Evolutionary conservation across 2,113 vertebrate genomes (phyloP).

Genomic region (Chionodraco myersi): DNA sequence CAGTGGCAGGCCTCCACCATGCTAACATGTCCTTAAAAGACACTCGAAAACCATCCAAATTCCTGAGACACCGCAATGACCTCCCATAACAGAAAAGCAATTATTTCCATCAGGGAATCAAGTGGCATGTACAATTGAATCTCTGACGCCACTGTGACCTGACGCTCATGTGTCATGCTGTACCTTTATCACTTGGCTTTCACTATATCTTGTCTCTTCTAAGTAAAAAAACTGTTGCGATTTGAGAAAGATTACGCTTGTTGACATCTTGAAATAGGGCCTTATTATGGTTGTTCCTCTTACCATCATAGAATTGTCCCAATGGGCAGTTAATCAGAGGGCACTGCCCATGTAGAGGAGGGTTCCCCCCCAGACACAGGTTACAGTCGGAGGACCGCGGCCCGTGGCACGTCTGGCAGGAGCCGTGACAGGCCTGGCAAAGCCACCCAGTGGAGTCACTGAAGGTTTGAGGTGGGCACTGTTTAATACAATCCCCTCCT

Average conservation of each 20-base stretch:
- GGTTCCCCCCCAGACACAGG: constrained; percentile 76
- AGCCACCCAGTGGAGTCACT: constrained; percentile 80
- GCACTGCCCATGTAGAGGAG: constrained; percentile 81
- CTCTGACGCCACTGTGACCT: not conserved
- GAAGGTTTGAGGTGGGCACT: constrained; percentile 81
- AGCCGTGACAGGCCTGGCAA: constrained; percentile 83
- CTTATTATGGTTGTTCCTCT: constrained; percentile 14
- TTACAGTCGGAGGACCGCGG: constrained; percentile 80
- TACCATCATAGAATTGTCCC: constrained; percentile 84
- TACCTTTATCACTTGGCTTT: not conserved
- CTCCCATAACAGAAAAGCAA: not conserved
- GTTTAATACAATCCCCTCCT: constrained; percentile 81
- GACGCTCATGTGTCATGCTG: not conserved
- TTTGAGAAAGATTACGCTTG: not conserved
- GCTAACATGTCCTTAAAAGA: constrained; percentile 37
- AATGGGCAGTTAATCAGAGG: constrained; percentile 77
- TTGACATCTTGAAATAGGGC: not conserved
- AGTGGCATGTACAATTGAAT: constrained; percentile 2
- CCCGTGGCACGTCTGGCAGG: constrained; percentile 83
- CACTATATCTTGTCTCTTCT: not conserved
- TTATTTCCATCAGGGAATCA: constrained; percentile 15
- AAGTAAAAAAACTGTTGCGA: not conserved
- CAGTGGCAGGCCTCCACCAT: constrained; percentile 27
- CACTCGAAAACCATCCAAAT: not conserved
- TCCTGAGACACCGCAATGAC: constrained; percentile 5